Conservation (phyloP, 2,113 vertebrate species). For the Recurvirostra avosetta region DNA sequence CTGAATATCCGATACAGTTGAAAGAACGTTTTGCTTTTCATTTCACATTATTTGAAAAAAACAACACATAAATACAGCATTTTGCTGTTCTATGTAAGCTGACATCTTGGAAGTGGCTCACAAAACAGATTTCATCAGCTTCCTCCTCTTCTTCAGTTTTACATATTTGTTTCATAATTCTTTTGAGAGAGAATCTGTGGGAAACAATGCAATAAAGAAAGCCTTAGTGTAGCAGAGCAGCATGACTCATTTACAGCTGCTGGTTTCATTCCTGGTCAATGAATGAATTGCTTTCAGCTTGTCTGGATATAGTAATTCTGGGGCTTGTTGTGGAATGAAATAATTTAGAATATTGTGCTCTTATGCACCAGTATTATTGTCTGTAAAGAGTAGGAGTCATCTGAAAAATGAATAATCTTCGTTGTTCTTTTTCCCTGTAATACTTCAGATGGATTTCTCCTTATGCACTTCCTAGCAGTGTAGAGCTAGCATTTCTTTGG, state of each 20-base stretch:
- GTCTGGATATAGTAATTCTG: background rate
- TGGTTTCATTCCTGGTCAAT: slow-evolving; percentile 26
- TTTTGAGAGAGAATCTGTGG: background rate
- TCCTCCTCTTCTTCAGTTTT: slow-evolving; percentile 20
- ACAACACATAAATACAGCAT: background rate
- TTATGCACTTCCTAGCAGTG: background rate
- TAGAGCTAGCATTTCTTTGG: background rate
- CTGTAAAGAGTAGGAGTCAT: background rate
- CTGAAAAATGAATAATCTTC: background rate
- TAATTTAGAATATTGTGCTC: background rate
- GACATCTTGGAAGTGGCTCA: background rate
- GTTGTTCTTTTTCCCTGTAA: background rate
- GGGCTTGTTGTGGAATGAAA: background rate
- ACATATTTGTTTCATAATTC: slow-evolving; percentile 3
- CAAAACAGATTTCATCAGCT: slow-evolving; percentile 6
- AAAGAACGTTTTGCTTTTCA: background rate
- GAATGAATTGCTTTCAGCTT: slow-evolving; percentile 42
- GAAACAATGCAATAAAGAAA: slow-evolving; percentile 31
- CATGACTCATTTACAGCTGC: slow-evolving; percentile 60
- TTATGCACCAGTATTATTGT: background rate
- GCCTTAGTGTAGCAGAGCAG: background rate
- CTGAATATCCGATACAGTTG: background rate
- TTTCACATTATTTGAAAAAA: background rate
- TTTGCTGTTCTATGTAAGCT: background rate
- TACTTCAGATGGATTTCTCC: background rate